Percentiles rank a stretch among this genome's conserved stretches.
phyloP scores from a whole-genome alignment of 2,113 vertebrate species.

The Pseudorectes ferrugineus region DNA sequence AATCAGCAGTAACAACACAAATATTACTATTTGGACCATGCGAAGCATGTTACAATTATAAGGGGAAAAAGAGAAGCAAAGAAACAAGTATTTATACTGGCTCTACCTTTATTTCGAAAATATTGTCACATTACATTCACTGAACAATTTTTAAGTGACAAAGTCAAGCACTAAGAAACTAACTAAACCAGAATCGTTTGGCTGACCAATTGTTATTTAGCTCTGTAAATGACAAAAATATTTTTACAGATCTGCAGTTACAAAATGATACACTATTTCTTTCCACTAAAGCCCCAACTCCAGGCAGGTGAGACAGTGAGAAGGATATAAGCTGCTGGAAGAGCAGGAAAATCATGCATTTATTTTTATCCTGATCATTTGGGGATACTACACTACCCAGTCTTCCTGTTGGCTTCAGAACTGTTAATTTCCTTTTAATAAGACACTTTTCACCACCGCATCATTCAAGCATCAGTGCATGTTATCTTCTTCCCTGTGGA shows the following conservation, averaged over 20 bases:
- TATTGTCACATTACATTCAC: background rate
- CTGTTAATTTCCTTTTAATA: background rate
- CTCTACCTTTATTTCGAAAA: background rate
- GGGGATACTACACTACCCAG: background rate
- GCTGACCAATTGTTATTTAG: background rate
- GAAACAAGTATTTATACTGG: background rate
- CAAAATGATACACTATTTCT: background rate
- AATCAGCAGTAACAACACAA: conserved; percentile 19
- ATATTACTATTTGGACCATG: background rate
- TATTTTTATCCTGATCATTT: background rate
- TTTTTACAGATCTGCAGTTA: background rate
- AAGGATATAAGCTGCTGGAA: background rate
- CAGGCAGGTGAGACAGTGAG: background rate
- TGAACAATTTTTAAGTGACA: background rate
- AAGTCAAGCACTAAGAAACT: background rate
- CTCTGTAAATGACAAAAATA: background rate
- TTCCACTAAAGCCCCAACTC: background rate
- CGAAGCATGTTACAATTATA: background rate
- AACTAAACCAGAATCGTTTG: background rate
- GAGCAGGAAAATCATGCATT: background rate
- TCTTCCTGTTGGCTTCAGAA: background rate
- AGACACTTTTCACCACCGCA: background rate
- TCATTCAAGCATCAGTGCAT: background rate
- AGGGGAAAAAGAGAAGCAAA: background rate
- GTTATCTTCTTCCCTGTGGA: background rate